A percentile compares a stretch with the other conserved stretches of the same genome.
These are phyloP conservation scores for Lates japonicus DNA, from an alignment of 2,797 vertebrate genomes.

Conservation along the genomic window DNA sequence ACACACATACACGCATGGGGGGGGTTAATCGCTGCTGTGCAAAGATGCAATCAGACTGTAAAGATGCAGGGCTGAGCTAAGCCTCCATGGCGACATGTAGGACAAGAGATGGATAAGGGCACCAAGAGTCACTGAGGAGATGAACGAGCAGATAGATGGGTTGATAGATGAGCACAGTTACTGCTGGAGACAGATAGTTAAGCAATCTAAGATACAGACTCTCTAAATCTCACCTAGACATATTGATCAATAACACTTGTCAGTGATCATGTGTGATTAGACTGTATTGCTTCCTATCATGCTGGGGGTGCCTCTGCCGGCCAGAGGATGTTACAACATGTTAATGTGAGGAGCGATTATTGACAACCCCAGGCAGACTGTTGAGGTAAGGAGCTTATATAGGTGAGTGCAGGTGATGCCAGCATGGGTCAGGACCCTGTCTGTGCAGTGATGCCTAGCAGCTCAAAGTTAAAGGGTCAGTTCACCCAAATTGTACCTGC, in stretches of 20 bases:
- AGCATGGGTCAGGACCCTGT: neutral
- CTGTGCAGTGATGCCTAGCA: neutral
- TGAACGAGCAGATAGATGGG: constrained; percentile 40
- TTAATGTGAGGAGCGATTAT: constrained; percentile 36
- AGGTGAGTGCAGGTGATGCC: constrained; percentile 58
- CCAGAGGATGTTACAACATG: constrained; percentile 17
- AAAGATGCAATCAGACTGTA: constrained; percentile 51
- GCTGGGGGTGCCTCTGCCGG: constrained; percentile 43
- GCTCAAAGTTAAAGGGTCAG: constrained; percentile 36
- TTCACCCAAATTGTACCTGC: neutral
- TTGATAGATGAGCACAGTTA: constrained; percentile 66
- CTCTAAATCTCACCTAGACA: constrained; percentile 63
- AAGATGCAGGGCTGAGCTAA: constrained; percentile 50
- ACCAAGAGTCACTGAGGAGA: constrained; percentile 39
- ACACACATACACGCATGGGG: neutral
- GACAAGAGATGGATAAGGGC: constrained; percentile 51
- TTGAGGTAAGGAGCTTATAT: constrained; percentile 63
- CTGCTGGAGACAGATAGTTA: constrained; percentile 58
- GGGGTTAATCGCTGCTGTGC: constrained; percentile 42
- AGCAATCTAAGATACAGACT: constrained; percentile 47
- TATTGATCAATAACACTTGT: constrained; percentile 65
- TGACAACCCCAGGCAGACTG: constrained; percentile 27
- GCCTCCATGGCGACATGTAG: constrained; percentile 20
- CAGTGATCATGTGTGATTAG: constrained; percentile 69
- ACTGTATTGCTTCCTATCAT: constrained; percentile 21